Base-by-base conservation (phyloP, 2,113 vertebrate genomes). In the Anoplopoma fimbria region DNA sequence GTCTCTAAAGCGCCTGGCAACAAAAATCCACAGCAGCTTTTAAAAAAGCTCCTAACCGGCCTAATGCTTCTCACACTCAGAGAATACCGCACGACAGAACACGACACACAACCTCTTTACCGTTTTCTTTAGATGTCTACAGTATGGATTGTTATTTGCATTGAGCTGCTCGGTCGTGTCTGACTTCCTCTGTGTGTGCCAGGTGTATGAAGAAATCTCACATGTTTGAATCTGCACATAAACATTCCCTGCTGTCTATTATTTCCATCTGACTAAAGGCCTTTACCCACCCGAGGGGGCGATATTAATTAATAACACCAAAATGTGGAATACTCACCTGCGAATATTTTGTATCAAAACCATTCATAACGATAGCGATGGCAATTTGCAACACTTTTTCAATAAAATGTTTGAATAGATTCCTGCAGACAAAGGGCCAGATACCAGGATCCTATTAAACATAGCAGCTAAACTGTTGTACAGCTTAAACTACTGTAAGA, bases 21-120 rank as follows among this genome's bases (percentile, higher is more conserved):
- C 70, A 69, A 83, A 87, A 84, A 87, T 49, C 62, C 40, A 36
- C 72, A 77, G 81, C 64, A 77, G 65, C 81, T 77, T 84, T 74
- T 58, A 68, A 86, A 78, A 47, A 80, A 60, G 42, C 65, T 67
- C 49, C 60, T 47, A 72, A 80, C 86, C 25, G 25, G 51, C 67
- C 15, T 25, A n/a, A n/a, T 8, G 27, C 71, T 34, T 81, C 75
- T 80, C 38, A 9, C 10, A 2, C 38, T 40, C 38, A 40, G 38
- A 45, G 42, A 45, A 45, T 15, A 15, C 42, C 15, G 42, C 42
- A 45, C 42, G 1, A 47, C 14, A 15, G n/a, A 61, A 25, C 60
- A 55, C 45, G 57, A 36, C 29, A 65, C 76, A 15, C 65, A 57
- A 45, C 29, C 42, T 68, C 60, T 19, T 42, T 23, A 60, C 25